Evolutionary conservation across 1,140 invertebrate species (phyloP).

Genomic region (Tetramorium simillimum): DNA sequence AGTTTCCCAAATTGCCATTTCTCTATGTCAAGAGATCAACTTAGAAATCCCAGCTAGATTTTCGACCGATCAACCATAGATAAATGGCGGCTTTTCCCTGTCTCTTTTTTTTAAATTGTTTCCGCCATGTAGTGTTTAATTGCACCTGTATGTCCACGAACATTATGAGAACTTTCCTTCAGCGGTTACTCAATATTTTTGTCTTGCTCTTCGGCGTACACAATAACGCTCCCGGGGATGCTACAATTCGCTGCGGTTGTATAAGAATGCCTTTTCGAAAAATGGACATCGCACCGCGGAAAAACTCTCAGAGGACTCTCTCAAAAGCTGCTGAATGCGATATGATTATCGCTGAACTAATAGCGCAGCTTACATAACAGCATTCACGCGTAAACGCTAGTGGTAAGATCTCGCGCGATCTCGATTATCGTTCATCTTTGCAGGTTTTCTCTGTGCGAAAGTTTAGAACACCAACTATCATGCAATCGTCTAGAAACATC

Average conservation of each 20-base stretch:
- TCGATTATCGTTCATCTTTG: constrained; percentile 37
- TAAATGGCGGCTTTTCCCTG: neutral
- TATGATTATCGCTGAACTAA: constrained; percentile 26
- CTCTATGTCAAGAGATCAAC: neutral
- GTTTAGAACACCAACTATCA: neutral
- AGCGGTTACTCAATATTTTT: constrained; percentile 12
- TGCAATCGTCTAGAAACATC: neutral
- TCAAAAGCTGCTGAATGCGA: neutral
- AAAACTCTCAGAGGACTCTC: neutral
- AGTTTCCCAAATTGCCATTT: constrained; percentile 15
- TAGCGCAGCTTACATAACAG: constrained; percentile 12
- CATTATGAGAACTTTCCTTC: constrained; percentile 15
- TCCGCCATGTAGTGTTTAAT: neutral
- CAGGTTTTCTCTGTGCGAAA: constrained; percentile 4
- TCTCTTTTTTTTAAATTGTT: constrained; percentile 6
- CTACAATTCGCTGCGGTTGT: neutral
- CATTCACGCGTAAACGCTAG: neutral
- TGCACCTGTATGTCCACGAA: neutral
- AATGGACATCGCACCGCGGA: neutral
- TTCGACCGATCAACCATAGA: neutral
- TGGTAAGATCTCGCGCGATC: constrained; percentile 24
- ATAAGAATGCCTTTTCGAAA: constrained; percentile 17
- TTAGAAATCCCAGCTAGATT: neutral
- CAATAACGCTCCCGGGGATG: neutral
- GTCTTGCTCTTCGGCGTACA: neutral